Base-by-base conservation (phyloP, 2,113 vertebrate genomes). In the Thamnaconus septentrionalis region DNA sequence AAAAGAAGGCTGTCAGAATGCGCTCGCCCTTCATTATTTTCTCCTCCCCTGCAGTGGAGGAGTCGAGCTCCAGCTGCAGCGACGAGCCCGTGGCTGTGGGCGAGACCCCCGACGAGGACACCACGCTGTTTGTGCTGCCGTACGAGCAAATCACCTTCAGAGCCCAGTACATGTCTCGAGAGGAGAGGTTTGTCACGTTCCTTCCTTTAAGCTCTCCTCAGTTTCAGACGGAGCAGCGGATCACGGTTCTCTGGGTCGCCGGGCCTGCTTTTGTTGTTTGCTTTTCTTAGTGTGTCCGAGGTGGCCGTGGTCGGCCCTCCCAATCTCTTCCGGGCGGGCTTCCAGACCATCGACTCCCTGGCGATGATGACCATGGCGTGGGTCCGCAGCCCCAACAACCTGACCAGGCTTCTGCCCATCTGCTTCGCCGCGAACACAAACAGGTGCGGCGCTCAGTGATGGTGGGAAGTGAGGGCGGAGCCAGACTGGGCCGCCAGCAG, bases 391-490 rank as follows among this genome's bases (percentile, higher is more conserved):
- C 57, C 77, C 8, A 90, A 89, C 81, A 57, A 61, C 1, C 71
- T 88, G 54, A 0, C 86, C 4, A 83, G 41, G 1, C 64, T 90
- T 8, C 12, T 92, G 46, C 81, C 90, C 7, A 6, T 92, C 63
- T 92, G 91, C 80, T 91, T 88, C 31, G 73, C 53, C 54, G 87
- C 72, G 2, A 91, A 92, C 5, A 90, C 88, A 18, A 8, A 62
- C 0, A 91, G 76, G 91, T 92, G 60, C 0, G 66, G 41, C 8
- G 11, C 18, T 31, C 18, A 31, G 18, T 31, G 18, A 31, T 31
- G 18, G 18, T 2, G 18, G 18, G 18, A 31, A 2, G 18, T 31
- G 18, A 31, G 18, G 18, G 18, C 18, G 18, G 18, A 31, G 18
- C 18, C 18, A 31, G 18, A 31, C 1, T 31, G 18, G 18, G 18